A percentile compares a stretch with the other conserved stretches of the same genome.
phyloP scores from a whole-genome alignment of 2,113 vertebrate genomes.

The Camelus bactrianus region DNA sequence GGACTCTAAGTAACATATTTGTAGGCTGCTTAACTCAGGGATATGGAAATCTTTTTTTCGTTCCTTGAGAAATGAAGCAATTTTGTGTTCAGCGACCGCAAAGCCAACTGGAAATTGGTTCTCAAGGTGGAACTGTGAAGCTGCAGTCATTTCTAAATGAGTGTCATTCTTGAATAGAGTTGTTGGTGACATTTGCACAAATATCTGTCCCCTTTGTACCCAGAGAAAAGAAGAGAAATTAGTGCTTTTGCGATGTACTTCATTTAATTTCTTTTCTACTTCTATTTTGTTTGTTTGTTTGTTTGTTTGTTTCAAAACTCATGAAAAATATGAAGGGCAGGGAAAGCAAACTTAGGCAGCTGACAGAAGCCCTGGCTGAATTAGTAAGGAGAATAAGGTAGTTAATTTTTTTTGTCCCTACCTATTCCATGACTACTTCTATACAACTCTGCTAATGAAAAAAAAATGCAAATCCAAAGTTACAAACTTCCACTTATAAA shows the following conservation, averaged over 20 bases:
- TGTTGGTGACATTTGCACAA: slow-evolving; percentile 28
- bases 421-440: neutral
- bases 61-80: slow-evolving; percentile 39
- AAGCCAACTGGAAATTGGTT: slow-evolving; percentile 21
- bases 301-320: neutral
- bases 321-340: neutral
- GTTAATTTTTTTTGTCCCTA: neutral
- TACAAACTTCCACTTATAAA: neutral
- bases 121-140: neutral
- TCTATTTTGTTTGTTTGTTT: neutral
- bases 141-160: neutral
- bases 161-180: neutral
- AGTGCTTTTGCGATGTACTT: neutral
- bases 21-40: neutral
- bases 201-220: neutral
- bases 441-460: neutral
- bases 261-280: neutral
- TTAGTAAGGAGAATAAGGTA: neutral
- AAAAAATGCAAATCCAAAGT: neutral
- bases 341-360: neutral
- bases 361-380: neutral
- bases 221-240: neutral
- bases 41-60: neutral
- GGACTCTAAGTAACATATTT: neutral
- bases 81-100: neutral